phyloP scores from a whole-genome alignment of 2,797 vertebrate genomes.

The Melanogrammus aeglefinus region DNA sequence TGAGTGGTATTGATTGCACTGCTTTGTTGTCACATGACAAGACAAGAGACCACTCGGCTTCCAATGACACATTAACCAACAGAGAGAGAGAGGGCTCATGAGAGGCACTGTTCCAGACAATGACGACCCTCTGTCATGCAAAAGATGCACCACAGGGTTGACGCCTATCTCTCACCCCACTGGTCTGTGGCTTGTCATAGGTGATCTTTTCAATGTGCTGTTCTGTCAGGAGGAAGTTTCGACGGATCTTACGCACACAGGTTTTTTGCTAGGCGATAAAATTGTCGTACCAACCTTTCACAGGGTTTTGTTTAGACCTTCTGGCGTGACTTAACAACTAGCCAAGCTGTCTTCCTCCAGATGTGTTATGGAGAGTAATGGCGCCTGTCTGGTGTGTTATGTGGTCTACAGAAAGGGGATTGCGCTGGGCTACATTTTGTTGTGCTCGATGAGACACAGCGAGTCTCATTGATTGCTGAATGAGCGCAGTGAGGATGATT shows the following conservation, averaged over 20 bases:
- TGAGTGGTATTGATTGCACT: conserved; percentile 25
- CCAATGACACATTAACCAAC: conserved; percentile 12
- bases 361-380: neutral
- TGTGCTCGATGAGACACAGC: neutral
- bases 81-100: neutral
- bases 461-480: neutral
- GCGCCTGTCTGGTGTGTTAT: neutral
- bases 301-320: neutral
- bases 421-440: neutral
- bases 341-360: neutral
- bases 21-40: conserved; percentile 22
- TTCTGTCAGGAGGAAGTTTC: conserved; percentile 3
- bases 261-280: neutral
- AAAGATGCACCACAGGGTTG: neutral
- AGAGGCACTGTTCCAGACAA: too few species aligned
- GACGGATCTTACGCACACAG: too few species aligned
- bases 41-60: conserved; percentile 9
- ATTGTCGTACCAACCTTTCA: neutral
- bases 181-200: neutral
- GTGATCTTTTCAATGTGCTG: neutral
- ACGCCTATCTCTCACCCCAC: neutral
- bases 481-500: neutral
- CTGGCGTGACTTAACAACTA: neutral
- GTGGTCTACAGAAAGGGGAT: neutral
- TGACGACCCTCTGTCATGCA: conserved; percentile 20